These are phyloP conservation scores for Anseranas semipalmata DNA, from an alignment of 2,113 vertebrate species.

Conservation along the genomic window DNA sequence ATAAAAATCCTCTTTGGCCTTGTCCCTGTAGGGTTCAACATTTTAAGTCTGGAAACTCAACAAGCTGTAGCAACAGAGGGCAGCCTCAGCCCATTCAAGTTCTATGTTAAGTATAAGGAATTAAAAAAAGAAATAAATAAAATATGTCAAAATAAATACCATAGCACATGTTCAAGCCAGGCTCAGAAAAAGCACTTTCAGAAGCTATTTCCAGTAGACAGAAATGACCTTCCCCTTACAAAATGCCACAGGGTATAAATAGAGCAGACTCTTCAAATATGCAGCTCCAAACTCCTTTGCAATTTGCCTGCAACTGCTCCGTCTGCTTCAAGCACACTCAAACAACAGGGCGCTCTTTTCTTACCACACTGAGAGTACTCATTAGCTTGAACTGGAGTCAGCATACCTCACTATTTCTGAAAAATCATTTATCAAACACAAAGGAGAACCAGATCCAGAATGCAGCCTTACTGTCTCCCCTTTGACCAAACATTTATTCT, in stretches of 20 bases:
- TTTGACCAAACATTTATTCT: neutral
- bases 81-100: neutral
- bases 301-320: neutral
- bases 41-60: neutral
- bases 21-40: neutral
- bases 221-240: constrained; percentile 23
- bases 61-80: neutral
- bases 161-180: neutral
- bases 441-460: neutral
- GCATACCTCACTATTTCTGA: neutral
- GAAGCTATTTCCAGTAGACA: constrained; percentile 11
- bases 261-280: neutral
- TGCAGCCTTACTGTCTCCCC: neutral
- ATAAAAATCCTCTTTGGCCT: neutral
- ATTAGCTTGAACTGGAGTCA: neutral
- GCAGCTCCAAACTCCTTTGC: neutral
- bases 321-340: neutral
- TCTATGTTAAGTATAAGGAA: neutral
- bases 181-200: neutral
- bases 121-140: neutral
- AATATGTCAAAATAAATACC: neutral
- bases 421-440: neutral
- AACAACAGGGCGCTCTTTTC: neutral
- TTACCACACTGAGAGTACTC: neutral
- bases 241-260: constrained; percentile 16